phyloP scores from a whole-genome alignment of 1,140 invertebrate species.

The Tribolium castaneum region DNA sequence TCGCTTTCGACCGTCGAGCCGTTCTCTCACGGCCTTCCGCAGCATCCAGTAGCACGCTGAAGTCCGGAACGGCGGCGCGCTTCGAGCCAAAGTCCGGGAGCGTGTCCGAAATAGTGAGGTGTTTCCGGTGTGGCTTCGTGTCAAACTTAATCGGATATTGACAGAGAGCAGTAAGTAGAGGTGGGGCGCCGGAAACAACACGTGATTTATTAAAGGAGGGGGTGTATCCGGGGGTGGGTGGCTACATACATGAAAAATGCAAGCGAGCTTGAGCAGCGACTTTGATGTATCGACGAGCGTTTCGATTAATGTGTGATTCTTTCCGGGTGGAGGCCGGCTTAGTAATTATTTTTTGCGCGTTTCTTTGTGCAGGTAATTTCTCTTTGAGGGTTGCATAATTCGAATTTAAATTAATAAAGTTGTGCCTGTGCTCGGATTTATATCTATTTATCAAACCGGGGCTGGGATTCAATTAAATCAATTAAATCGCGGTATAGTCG shows the following conservation, averaged over 20 bases:
- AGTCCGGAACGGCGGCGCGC: conserved; percentile 23
- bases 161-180: conserved; percentile 20
- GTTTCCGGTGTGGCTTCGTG: conserved; percentile 5
- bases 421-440: conserved; percentile 1
- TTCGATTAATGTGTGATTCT: conserved; percentile 31
- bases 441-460: conserved; percentile 31
- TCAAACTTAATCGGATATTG: conserved; percentile 34
- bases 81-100: background rate
- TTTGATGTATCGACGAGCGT: conserved; percentile 1
- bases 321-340: background rate
- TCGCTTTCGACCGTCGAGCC: conserved; percentile 20
- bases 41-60: conserved; percentile 27
- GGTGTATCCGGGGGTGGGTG: background rate
- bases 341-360: background rate
- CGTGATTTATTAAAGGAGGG: conserved; percentile 27
- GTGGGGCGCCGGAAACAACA: conserved; percentile 17
- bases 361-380: conserved; percentile 23
- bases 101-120: conserved; percentile 16
- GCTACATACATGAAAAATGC: conserved; percentile 33
- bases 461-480: conserved; percentile 22
- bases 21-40: conserved; percentile 19
- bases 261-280: conserved; percentile 9
- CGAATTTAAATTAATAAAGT: conserved; percentile 17
- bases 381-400: background rate
- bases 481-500: conserved; percentile 29